Conservation (phyloP, 1,140 invertebrate genomes). For the Drosophila miranda region DNA sequence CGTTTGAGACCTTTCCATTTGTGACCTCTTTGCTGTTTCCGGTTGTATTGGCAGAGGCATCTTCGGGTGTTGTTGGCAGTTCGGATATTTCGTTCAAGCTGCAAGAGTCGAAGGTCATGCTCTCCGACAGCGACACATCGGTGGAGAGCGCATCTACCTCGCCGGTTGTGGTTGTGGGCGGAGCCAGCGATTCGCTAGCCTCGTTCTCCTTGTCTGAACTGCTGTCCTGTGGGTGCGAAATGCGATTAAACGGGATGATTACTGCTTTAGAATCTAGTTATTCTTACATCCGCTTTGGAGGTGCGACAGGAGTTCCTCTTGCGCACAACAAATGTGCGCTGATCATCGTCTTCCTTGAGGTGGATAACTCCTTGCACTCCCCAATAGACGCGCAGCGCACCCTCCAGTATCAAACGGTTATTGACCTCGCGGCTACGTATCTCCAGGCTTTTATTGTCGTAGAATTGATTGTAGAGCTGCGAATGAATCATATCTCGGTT, state of each 20-base stretch:
- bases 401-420: constrained; percentile 90
- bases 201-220: constrained; percentile 81
- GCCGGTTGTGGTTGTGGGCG: constrained; percentile 63
- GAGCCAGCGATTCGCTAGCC: constrained; percentile 71
- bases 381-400: constrained; percentile 92
- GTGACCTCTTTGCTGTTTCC: constrained; percentile 83
- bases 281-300: constrained; percentile 68
- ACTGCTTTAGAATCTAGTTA: no score
- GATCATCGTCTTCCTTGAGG: constrained; percentile 93
- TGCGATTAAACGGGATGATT: not conserved
- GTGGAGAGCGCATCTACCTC: constrained; percentile 75
- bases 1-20: constrained; percentile 54
- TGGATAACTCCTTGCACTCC: constrained; percentile 92
- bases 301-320: constrained; percentile 87
- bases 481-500: constrained; percentile 9
- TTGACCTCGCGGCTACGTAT: constrained; percentile 90
- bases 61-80: constrained; percentile 76
- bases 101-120: constrained; percentile 80
- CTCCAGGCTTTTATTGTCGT: constrained; percentile 90
- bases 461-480: constrained; percentile 87
- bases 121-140: constrained; percentile 80
- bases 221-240: constrained; percentile 48
- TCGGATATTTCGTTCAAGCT: constrained; percentile 77
- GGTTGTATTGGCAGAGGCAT: constrained; percentile 84
- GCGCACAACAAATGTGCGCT: constrained; percentile 88